phyloP scores from a whole-genome alignment of 1,140 invertebrate genomes.

The Drosophila busckii region DNA sequence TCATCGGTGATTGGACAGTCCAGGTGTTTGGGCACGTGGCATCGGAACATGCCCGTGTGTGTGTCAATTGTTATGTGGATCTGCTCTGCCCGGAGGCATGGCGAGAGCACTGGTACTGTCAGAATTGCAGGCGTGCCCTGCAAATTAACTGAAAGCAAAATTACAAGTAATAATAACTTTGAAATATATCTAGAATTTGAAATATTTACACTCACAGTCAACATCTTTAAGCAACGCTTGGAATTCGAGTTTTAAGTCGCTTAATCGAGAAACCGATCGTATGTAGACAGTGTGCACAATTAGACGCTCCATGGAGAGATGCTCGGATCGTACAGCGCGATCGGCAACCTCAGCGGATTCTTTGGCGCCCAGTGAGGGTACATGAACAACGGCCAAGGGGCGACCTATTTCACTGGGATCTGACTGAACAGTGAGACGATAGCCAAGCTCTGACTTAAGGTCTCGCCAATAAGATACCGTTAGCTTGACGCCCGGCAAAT shows the following conservation, averaged over 20 bases:
- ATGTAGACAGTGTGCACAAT: constrained; percentile 99
- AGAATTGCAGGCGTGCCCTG: constrained; percentile 94
- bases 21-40: constrained; percentile 93
- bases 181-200: not conserved
- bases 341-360: constrained; percentile 85
- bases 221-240: constrained; percentile 86
- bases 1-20: constrained; percentile 89
- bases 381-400: constrained; percentile 91
- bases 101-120: constrained; percentile 91
- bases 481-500: constrained; percentile 91
- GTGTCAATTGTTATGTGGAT: constrained; percentile 95
- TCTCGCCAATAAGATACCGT: constrained; percentile 96
- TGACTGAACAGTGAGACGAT: constrained; percentile 92
- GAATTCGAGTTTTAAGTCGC: constrained; percentile 90
- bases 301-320: constrained; percentile 95
- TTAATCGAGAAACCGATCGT: constrained; percentile 89
- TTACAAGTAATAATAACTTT: not conserved
- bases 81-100: constrained; percentile 93
- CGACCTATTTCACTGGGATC: constrained; percentile 89
- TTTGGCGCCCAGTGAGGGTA: constrained; percentile 88
- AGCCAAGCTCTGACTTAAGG: constrained; percentile 90
- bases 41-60: constrained; percentile 93
- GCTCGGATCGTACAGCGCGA: constrained; percentile 89
- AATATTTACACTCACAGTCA: constrained; percentile 82
- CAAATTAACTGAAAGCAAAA: constrained; percentile 81